Evolutionary conservation across 2,797 vertebrate species (phyloP), one percentile per base, ranked within the genome.

Genomic region (Tiaroga cobitis): DNA sequence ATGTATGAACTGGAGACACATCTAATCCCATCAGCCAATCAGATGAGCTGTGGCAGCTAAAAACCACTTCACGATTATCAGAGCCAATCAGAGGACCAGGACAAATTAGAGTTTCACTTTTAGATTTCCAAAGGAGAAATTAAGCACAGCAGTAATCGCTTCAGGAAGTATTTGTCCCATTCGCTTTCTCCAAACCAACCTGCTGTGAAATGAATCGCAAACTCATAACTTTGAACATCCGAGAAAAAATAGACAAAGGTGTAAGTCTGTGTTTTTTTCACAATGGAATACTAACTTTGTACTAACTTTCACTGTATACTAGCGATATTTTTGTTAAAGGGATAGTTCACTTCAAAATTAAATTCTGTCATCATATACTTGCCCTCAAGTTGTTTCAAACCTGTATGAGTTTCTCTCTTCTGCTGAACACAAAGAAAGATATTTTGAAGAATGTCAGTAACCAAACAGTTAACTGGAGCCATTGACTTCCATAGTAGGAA

Each of bases 1-100:
- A 96, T 96, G 95, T 56, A 78, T 94, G 92, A 90, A 92, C 91
- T 92, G 92, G 93, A 81, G 84, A 87, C 82, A 78, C 87, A 86
- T 76, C 70, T 65, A 80, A 41, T 21, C 39, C 37, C 24, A 74
- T 85, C 83, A 80, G 54, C 83, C 83, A 85, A 85, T 80, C 83
- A 85, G 76, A 65, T 3, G 5, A 80, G 76, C 67, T 43, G 81
- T 86, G 43, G 26, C 69, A 41, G 11, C 43, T 73, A 46, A 68
- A 39, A 81, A 69, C 39, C 34, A 46, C 56, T 83, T 72, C 54
- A 63, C 15, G 1, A 63, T 65, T 32, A 24, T 39, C 61, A 69
- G 32, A 82, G 79, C 77, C 56, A 87, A 69, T 84, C 84, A 90
- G 86, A 86, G 46, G 18, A 29, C 32, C 34, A 83, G 68, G 10